Evolutionary conservation across 2,797 vertebrate species (phyloP).

Genomic region (Vespertilio murinus): DNA sequence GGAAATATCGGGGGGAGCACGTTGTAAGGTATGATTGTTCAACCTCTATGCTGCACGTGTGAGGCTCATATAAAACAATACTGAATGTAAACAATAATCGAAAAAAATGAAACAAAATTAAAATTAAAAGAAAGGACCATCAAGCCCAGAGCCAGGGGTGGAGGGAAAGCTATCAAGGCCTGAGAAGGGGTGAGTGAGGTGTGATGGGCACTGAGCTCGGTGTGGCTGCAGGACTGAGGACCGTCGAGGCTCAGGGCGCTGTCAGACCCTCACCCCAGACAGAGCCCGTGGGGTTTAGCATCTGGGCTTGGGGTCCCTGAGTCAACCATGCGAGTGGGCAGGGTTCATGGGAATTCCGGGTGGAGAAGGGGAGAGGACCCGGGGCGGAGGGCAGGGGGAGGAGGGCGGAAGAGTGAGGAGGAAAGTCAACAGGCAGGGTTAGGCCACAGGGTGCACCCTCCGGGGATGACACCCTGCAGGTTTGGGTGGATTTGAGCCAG

Average conservation of each 20-base stretch:
- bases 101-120: background rate
- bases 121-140: background rate
- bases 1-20: background rate
- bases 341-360: background rate
- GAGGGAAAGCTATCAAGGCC: background rate
- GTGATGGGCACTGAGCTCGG: background rate
- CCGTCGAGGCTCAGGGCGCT: background rate
- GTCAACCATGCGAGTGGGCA: fast-evolving
- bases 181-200: background rate
- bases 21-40: background rate
- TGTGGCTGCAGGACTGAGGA: background rate
- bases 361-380: fast-evolving
- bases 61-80: background rate
- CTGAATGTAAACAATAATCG: background rate
- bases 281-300: fast-evolving
- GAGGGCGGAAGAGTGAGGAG: background rate
- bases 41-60: background rate
- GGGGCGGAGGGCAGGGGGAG: too few species aligned
- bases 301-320: background rate
- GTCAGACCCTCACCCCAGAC: background rate
- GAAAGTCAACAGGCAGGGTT: background rate
- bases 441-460: too few species aligned
- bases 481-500: background rate
- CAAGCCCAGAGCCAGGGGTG: background rate
- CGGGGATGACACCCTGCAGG: background rate